These are phyloP conservation scores for Periparus ater DNA, from an alignment of 2,797 vertebrate genomes.

Conservation along the genomic window DNA sequence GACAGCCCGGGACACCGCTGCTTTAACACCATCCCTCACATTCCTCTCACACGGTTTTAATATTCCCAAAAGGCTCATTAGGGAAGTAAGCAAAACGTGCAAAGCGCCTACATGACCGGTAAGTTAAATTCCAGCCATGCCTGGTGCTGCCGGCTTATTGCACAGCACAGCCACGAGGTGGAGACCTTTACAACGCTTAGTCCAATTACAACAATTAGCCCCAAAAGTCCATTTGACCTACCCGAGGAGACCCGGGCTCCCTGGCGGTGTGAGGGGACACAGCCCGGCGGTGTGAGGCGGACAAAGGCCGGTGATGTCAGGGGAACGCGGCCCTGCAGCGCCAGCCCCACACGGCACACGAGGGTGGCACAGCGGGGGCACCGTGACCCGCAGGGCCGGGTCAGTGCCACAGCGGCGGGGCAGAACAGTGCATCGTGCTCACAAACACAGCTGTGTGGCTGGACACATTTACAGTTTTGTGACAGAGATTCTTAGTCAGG, in stretches of 20 bases:
- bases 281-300: background rate
- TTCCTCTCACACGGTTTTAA: background rate
- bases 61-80: background rate
- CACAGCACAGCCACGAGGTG: constrained; percentile 64
- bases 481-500: background rate
- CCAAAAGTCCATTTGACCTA: background rate
- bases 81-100: background rate
- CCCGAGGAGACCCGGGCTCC: background rate
- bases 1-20: background rate
- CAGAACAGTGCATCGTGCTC: background rate
- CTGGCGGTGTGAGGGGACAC: background rate
- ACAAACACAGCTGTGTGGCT: background rate
- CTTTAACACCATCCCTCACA: background rate
- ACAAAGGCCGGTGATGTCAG: background rate
- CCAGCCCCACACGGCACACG: background rate
- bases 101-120: background rate
- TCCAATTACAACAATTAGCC: background rate
- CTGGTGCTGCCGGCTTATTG: background rate
- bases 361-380: background rate
- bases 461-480: background rate
- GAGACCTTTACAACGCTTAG: constrained; percentile 62
- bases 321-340: background rate
- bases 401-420: background rate
- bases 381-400: background rate
- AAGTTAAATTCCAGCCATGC: background rate